Evolutionary conservation across 2,113 vertebrate species (phyloP).

Genomic region (Labeo catla): DNA sequence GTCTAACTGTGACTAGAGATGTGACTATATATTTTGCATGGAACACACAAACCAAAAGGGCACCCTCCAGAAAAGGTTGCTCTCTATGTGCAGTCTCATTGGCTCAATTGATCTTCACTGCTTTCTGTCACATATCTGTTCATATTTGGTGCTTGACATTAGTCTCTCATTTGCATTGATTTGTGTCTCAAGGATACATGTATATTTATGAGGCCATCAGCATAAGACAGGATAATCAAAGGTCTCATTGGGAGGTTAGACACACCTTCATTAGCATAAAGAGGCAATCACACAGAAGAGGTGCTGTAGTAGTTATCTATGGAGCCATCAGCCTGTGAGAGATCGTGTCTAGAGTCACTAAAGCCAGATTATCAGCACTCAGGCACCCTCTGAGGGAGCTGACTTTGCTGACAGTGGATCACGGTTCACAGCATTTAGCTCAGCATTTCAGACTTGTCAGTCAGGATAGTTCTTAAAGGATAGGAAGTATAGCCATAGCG

Average conservation of each 20-base stretch:
- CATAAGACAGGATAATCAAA: constrained; percentile 53
- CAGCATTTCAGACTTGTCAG: constrained; percentile 6
- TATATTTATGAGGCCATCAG: constrained; percentile 53
- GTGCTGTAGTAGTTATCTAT: constrained; percentile 46
- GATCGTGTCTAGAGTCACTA: constrained; percentile 37
- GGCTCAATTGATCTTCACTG: neutral
- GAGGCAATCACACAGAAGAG: constrained; percentile 58
- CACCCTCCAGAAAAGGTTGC: neutral
- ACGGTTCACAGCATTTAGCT: neutral
- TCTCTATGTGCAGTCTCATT: constrained; percentile 11
- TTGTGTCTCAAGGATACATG: constrained; percentile 49
- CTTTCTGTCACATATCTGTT: constrained; percentile 30
- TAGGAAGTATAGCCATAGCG: neutral
- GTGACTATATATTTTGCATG: neutral
- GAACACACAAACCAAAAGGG: neutral
- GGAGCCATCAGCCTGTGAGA: constrained; percentile 28
- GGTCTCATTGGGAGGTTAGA: constrained; percentile 48
- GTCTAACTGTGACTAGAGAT: too few species aligned
- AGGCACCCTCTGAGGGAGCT: constrained; percentile 25
- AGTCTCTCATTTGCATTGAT: constrained; percentile 52
- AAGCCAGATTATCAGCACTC: constrained; percentile 35
- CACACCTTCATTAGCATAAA: constrained; percentile 59
- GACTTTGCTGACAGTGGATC: constrained; percentile 29
- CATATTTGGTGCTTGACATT: constrained; percentile 46
- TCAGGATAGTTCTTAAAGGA: neutral